Base-by-base conservation (phyloP, 2,113 vertebrate species). In the Nothoprocta pentlandii region DNA sequence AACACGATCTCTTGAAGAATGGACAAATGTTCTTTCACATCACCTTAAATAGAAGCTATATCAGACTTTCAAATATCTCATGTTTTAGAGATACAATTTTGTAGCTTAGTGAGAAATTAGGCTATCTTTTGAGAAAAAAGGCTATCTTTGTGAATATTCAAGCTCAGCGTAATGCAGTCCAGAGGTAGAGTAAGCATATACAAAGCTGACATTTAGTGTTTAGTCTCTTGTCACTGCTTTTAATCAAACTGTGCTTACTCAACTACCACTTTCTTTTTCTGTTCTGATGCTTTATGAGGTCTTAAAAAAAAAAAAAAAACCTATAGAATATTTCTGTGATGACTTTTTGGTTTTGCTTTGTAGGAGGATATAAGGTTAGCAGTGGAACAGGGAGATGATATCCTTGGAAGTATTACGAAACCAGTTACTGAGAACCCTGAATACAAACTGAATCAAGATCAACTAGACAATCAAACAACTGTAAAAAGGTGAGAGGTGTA, bases 401-500 rank as follows among this genome's bases (percentile, higher is more conserved):
- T 99, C 90, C 96, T 99, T 42, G 98, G 98, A 86, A 98, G 96
- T 97, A 99, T 99, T 96, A 97, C 97, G 47, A 98, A 99, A 87
- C 99, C 98, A 0, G 92, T 98, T 73, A 93, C 95, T 32, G 98
- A 97, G 92, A 98, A 99, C 87, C 97, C 98, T 0, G 98, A 98
- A 62, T 98, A 98, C 96, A 98, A 97, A 94, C 98, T 99, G 97
- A 99, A 98, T 97, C 99, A 99, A 95, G 99, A 99, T 83, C 98
- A 99, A 89, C 96, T 99, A 91, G 99, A 99, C 97, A 99, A 99
- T 93, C 98, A 99, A 93, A 98, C 98, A 44, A 99, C 99, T 0
- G 98, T 99, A 77, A 98, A 99, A 94, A 99, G 99, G 99, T 99
- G 80, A 96, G 96, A 42, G 30, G 6, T 80, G 30, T 13, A 2